Evolutionary conservation across 2,888 invertebrate species (phyloP), one percentile per base, ranked within the genome.

Genomic region (Formica aserva): DNA sequence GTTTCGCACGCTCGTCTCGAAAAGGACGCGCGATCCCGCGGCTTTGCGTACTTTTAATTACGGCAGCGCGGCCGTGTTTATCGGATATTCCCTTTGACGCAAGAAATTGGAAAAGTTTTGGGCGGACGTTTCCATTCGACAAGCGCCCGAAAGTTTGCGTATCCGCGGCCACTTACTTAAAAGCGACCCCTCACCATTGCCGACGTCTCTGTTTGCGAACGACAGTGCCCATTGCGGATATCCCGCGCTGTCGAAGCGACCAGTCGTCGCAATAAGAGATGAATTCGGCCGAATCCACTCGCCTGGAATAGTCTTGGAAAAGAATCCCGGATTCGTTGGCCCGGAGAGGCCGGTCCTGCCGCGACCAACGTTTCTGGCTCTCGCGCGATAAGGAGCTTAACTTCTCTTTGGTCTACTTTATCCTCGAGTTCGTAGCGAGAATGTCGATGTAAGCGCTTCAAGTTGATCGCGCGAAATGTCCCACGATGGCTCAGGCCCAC

Each of bases 61-160:
- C 87, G 74, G 71, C 85, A 67, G 87, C 87, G 89, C 85, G 84
- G 83, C 83, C 81, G 86, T 87, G 87, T 90, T 91, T 89, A 91
- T 89, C 86, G 86, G 82, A 85, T 85, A 88, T 91, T 89, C 88
- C 86, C 89, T 89, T 89, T 88, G 89, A 83, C 81, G 74, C 83
- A 87, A 91, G 89, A 92, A 91, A 92, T 92, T 92, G 92, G 90
- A 92, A 92, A 92, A 92, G 92, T 92, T 92, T 88, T 72, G 41
- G 83, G 83, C 83, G 55, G 48, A 83, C 32, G 63, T 45, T 65
- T 60, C 48, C 74, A 66, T 80, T 80, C 66, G 75, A 57, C 66
- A 26, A 71, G 26, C 78, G 60, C 74, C 60, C 63, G 15, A 8
- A 22, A 65, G 62, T 85, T 85, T 65, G 38, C 55, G 81, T 63